Conservation (phyloP, 1,140 invertebrate species). For the Formica exsecta region DNA sequence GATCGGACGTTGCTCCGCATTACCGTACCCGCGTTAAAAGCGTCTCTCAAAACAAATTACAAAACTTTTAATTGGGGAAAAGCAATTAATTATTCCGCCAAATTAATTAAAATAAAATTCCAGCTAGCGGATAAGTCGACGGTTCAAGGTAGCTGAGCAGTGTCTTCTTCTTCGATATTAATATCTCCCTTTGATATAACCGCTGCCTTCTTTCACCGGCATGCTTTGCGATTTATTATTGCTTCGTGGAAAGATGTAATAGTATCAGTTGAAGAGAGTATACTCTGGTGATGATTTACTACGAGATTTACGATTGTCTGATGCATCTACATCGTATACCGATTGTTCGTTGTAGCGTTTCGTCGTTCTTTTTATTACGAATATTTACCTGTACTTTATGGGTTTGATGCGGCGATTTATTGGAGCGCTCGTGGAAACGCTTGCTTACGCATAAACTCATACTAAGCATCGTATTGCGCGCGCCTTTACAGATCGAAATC, state of each 20-base stretch:
- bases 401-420: constrained; percentile 63
- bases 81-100: constrained; percentile 77
- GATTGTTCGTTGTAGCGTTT: constrained; percentile 13
- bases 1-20: constrained; percentile 56
- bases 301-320: constrained; percentile 36
- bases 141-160: not conserved
- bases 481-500: constrained; percentile 52
- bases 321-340: not conserved
- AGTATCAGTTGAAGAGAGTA: not conserved
- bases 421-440: constrained; percentile 43
- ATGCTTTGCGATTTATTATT: constrained; percentile 56
- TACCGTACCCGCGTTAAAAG: not conserved
- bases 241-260: constrained; percentile 5
- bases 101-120: constrained; percentile 79
- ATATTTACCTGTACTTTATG: constrained; percentile 55
- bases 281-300: constrained; percentile 27
- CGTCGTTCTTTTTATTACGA: not conserved
- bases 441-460: constrained; percentile 38
- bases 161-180: constrained; percentile 64
- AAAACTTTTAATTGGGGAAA: constrained; percentile 76
- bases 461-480: constrained; percentile 16
- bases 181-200: constrained; percentile 56
- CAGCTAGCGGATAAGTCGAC: constrained; percentile 37
- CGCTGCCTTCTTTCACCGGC: not conserved
- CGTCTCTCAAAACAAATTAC: constrained; percentile 69